A percentile compares a stretch with the other conserved stretches of the same genome.
These are phyloP conservation scores for Sinhomidia bicolor DNA, from an alignment of 2,888 invertebrate genomes.

Conservation along the genomic window DNA sequence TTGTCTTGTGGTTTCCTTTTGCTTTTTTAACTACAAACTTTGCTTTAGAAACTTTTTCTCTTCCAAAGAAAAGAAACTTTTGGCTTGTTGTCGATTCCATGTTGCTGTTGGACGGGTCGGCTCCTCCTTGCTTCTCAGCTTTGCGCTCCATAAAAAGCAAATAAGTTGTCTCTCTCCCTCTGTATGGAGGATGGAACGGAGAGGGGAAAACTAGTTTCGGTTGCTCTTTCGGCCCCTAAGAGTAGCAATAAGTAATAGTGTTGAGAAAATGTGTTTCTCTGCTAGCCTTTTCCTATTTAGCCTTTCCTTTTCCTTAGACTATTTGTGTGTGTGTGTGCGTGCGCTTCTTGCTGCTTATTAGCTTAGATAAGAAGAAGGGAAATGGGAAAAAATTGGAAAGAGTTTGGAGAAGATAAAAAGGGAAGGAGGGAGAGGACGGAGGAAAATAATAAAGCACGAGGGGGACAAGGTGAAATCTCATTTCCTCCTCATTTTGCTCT, in stretches of 20 bases:
- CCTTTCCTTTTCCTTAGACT: too few species aligned
- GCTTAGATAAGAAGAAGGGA: constrained; percentile 20
- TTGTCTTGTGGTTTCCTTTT: background rate
- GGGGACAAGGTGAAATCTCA: constrained; percentile 74
- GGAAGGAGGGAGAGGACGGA: background rate
- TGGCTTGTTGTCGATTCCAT: background rate
- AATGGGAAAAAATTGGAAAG: background rate
- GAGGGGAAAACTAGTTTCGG: too few species aligned
- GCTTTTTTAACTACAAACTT: too few species aligned
- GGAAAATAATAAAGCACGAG: constrained; percentile 61
- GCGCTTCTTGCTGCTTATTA: constrained; percentile 13
- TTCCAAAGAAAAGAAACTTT: constrained; percentile 6
- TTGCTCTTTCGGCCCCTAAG: too few species aligned
- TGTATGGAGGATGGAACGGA: too few species aligned
- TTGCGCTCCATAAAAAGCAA: too few species aligned
- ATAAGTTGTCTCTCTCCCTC: too few species aligned
- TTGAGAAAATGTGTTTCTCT: too few species aligned
- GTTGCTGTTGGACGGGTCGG: background rate
- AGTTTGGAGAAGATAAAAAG: background rate
- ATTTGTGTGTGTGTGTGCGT: constrained; percentile 1
- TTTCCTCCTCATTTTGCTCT: constrained; percentile 65
- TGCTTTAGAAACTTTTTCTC: constrained; percentile 2
- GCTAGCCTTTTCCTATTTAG: too few species aligned
- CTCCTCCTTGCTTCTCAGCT: too few species aligned
- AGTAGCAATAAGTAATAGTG: too few species aligned